These are phyloP conservation scores for Iselma pallidipennis DNA, from an alignment of 2,888 invertebrate species.

Conservation along the genomic window DNA sequence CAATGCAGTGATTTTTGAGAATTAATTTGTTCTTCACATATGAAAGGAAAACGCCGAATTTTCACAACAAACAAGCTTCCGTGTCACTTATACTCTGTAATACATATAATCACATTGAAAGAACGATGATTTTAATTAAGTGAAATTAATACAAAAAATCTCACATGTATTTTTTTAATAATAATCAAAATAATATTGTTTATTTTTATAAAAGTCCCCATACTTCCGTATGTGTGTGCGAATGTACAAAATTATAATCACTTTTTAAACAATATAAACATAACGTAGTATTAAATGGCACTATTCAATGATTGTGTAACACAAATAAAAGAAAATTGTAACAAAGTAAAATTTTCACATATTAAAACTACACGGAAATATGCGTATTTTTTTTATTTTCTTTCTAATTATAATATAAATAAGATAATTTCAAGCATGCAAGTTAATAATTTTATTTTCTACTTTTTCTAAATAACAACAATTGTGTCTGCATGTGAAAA, in stretches of 20 bases:
- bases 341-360: slow-evolving; percentile 21
- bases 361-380: slow-evolving; percentile 15
- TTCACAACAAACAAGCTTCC: too few relatives aligned
- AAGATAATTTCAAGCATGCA: slow-evolving; percentile 10
- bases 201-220: neutral
- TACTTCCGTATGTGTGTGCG: slow-evolving; percentile 5
- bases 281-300: slow-evolving; percentile 5
- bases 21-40: too few relatives aligned
- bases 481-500: neutral
- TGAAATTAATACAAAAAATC: too few relatives aligned
- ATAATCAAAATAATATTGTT: too few relatives aligned
- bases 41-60: too few relatives aligned
- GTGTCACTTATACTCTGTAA: too few relatives aligned
- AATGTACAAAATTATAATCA: neutral
- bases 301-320: slow-evolving; percentile 12
- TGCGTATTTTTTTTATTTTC: neutral
- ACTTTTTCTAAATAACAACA: neutral
- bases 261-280: slow-evolving; percentile 12
- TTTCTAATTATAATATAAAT: neutral
- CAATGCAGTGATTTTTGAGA: too few relatives aligned
- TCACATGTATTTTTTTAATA: too few relatives aligned
- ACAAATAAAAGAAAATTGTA: slow-evolving; percentile 9
- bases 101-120: too few relatives aligned
- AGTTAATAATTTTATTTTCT: neutral
- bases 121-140: too few relatives aligned